These are phyloP conservation scores for Ostrea edulis DNA, from an alignment of 1,140 invertebrate genomes.

Conservation along the genomic window DNA sequence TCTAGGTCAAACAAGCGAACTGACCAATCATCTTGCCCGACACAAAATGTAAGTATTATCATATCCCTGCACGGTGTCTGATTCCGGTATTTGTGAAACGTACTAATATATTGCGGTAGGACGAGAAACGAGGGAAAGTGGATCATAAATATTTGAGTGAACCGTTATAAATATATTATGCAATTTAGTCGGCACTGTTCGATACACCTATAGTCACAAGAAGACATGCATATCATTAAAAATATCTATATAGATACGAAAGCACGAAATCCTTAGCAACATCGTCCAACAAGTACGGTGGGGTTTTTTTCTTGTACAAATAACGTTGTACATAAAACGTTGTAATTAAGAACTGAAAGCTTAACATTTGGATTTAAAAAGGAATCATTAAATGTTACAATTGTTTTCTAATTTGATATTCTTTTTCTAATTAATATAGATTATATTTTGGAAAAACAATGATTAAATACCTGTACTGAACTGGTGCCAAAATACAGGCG, in stretches of 20 bases:
- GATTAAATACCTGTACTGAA: background rate
- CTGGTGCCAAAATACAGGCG: background rate
- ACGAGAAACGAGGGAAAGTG: background rate
- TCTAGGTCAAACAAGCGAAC: conserved; percentile 6
- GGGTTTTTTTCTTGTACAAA: too few relatives aligned
- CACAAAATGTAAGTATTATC: conserved; percentile 25
- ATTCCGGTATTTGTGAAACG: background rate
- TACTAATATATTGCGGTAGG: background rate
- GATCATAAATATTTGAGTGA: conserved; percentile 35
- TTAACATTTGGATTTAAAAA: too few relatives aligned
- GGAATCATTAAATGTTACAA: too few relatives aligned
- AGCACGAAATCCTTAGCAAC: background rate
- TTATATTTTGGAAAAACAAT: too few relatives aligned
- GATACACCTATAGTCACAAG: background rate
- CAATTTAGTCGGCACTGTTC: background rate
- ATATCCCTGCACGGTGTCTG: conserved; percentile 3
- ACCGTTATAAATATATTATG: conserved; percentile 9
- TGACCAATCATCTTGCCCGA: conserved; percentile 29
- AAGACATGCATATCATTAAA: background rate
- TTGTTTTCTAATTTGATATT: too few relatives aligned
- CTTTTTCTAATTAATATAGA: too few relatives aligned
- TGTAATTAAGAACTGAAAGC: too few relatives aligned
- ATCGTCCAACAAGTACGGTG: background rate
- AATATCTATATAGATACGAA: background rate
- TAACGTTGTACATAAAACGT: too few relatives aligned